Evolutionary conservation across 2,113 vertebrate genomes (phyloP).

Genomic region (Cavia porcellus): DNA sequence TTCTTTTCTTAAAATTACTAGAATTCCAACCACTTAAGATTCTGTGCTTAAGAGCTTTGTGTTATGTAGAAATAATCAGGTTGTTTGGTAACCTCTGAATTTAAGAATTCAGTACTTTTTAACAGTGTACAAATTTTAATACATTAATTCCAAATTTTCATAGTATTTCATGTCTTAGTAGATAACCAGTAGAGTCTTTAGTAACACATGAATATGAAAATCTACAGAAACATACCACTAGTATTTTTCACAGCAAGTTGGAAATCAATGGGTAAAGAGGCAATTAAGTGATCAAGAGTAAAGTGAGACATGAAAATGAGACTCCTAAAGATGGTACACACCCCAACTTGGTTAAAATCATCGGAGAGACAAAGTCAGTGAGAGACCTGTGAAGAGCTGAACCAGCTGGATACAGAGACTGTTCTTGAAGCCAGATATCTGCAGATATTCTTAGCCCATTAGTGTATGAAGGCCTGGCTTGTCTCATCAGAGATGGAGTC

Average conservation of each 20-base stretch:
- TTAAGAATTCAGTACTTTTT: slow-evolving; percentile 47
- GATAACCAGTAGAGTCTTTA: neutral
- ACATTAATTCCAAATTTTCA: neutral
- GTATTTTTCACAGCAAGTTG: neutral
- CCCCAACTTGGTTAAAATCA: neutral
- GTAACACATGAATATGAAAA: neutral
- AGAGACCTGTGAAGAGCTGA: neutral
- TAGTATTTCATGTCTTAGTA: neutral
- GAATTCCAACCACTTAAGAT: slow-evolving; percentile 33
- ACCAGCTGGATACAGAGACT: neutral
- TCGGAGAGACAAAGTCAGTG: neutral
- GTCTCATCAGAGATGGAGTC: neutral
- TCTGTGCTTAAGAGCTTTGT: neutral
- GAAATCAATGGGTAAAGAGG: neutral
- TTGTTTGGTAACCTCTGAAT: neutral
- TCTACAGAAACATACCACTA: neutral
- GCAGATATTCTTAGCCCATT: neutral
- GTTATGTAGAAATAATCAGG: slow-evolving; percentile 8
- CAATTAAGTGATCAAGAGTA: slow-evolving; percentile 39
- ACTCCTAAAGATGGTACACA: neutral
- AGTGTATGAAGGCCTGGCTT: neutral
- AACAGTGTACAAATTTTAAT: slow-evolving; percentile 51
- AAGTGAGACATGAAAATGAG: neutral
- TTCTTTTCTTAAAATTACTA: slow-evolving; percentile 30
- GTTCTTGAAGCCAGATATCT: neutral